A percentile compares a stretch with the other conserved stretches of the same genome.
These are phyloP conservation scores for Metopolophium dirhodum DNA, from an alignment of 1,140 invertebrate genomes.

Conservation along the genomic window DNA sequence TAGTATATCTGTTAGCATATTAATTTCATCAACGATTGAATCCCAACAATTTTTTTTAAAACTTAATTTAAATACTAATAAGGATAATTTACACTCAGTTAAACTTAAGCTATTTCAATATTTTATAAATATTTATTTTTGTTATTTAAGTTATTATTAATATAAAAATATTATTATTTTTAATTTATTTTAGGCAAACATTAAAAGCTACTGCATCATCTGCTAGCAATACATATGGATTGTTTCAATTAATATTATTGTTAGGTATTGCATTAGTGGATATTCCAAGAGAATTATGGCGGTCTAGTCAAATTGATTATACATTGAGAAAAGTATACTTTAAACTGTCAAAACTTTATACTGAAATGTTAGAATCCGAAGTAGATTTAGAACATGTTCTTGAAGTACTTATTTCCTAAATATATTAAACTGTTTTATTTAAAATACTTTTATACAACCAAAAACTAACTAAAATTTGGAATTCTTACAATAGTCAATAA, in stretches of 20 bases:
- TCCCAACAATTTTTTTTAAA: background rate
- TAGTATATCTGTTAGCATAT: background rate
- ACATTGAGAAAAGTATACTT: slow-evolving; percentile 91
- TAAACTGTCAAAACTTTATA: slow-evolving; percentile 93
- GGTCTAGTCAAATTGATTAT: slow-evolving; percentile 79
- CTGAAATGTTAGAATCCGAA: slow-evolving; percentile 95
- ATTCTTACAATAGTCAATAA: slow-evolving; percentile 46
- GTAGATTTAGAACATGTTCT: slow-evolving; percentile 94
- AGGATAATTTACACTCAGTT: background rate
- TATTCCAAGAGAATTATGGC: slow-evolving; percentile 89
- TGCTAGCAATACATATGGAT: slow-evolving; percentile 98
- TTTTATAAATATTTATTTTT: background rate
- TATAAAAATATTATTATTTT: slow-evolving; percentile 56
- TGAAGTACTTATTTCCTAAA: slow-evolving; percentile 70
- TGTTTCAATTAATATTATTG: slow-evolving; percentile 92
- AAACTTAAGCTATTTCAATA: background rate
- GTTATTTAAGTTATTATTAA: background rate
- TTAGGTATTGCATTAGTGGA: slow-evolving; percentile 97
- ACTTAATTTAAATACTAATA: background rate
- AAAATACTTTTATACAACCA: background rate
- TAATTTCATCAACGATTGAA: background rate
- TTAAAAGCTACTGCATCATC: slow-evolving; percentile 97
- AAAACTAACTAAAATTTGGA: slow-evolving; percentile 20
- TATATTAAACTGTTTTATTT: slow-evolving; percentile 44
- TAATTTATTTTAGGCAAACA: slow-evolving; percentile 71